Evolutionary conservation across 2,888 invertebrate genomes (phyloP).

Genomic region (Bhutanitis thaidina): DNA sequence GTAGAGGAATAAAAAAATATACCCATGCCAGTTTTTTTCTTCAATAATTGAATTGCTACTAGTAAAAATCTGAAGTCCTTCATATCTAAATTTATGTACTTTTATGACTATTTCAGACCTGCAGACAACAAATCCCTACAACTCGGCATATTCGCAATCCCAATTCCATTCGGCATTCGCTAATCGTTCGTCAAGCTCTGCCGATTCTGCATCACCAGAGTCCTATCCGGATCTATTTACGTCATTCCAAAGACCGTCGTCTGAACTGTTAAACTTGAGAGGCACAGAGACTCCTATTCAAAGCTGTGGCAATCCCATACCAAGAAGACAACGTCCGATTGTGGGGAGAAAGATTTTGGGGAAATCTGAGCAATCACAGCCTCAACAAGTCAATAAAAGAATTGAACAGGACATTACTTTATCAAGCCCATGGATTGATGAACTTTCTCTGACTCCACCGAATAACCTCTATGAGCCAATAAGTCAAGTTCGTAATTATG

Average conservation of each 20-base stretch:
- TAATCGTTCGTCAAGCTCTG: slow-evolving; percentile 58
- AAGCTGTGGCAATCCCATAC: slow-evolving; percentile 30
- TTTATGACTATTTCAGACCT: slow-evolving; percentile 40
- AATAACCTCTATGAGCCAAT: slow-evolving; percentile 24
- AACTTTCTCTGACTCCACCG: slow-evolving; percentile 32
- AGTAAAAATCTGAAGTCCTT: too few relatives aligned
- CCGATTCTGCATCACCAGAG: slow-evolving; percentile 65
- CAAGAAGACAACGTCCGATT: slow-evolving; percentile 41
- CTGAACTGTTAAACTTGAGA: slow-evolving; percentile 14
- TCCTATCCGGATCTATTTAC: slow-evolving; percentile 42
- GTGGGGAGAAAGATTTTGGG: slow-evolving; percentile 53
- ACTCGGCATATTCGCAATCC: slow-evolving; percentile 25
- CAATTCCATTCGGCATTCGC: slow-evolving; percentile 37
- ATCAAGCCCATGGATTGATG: background rate
- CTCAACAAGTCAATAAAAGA: background rate
- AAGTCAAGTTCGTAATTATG: slow-evolving; percentile 35
- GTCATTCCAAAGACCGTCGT: slow-evolving; percentile 18
- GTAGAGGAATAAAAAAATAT: too few relatives aligned
- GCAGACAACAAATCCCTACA: slow-evolving; percentile 24
- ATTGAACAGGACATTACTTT: background rate
- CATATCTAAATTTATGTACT: background rate
- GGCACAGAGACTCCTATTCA: slow-evolving; percentile 20
- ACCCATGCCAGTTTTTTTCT: too few relatives aligned
- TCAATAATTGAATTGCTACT: too few relatives aligned
- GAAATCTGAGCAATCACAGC: slow-evolving; percentile 19